These are phyloP conservation scores for Lasiurus borealis DNA, from an alignment of 2,113 vertebrate species.

Conservation along the genomic window DNA sequence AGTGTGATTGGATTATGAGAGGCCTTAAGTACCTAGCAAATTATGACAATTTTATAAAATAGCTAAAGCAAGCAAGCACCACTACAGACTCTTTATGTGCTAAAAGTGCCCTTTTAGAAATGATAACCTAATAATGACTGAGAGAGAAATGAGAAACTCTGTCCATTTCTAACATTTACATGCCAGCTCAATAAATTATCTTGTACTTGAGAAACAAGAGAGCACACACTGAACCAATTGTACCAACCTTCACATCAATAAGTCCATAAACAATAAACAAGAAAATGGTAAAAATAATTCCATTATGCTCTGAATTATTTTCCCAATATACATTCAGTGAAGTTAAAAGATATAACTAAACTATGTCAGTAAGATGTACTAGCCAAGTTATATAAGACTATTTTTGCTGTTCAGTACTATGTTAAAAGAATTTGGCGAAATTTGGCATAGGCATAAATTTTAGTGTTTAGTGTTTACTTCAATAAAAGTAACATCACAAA, in stretches of 20 bases:
- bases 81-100: not conserved
- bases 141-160: constrained; percentile 10
- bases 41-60: constrained; percentile 10
- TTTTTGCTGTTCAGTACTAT: not conserved
- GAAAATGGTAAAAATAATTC: not conserved
- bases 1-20: not conserved
- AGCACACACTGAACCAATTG: not conserved
- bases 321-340: constrained; percentile 43
- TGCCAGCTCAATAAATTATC: not conserved
- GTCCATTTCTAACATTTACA: constrained; percentile 16
- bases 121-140: not conserved
- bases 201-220: not conserved
- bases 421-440: constrained; percentile 40
- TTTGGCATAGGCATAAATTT: constrained; percentile 40
- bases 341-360: constrained; percentile 31
- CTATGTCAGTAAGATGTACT: not conserved
- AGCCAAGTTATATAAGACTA: not conserved
- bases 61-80: not conserved
- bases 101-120: constrained; percentile 31
- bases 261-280: not conserved
- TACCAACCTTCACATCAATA: not conserved
- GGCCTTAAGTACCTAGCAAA: not conserved
- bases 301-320: not conserved
- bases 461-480: not conserved
- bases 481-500: constrained; percentile 39